Base-by-base conservation (phyloP, 1,140 invertebrate genomes). In the Temnothorax longispinosus region DNA sequence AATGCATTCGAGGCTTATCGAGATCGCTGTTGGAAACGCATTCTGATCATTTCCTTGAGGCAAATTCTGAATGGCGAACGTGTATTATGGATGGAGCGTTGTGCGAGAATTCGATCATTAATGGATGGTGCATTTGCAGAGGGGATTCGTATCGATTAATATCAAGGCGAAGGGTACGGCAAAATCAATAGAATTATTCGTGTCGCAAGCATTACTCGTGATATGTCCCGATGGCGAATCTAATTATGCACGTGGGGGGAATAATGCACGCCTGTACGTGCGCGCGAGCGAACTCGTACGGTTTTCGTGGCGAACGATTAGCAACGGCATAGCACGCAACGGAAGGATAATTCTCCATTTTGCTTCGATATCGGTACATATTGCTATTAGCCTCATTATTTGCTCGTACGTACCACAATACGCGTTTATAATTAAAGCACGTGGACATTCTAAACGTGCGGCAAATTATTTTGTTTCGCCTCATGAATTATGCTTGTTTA, bases 121-220 rank as follows among this genome's bases (percentile, higher is more conserved):
- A 93, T 93, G 91, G 89, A 90, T 81, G 89, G 38, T 77, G 90
- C 89, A 90, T 76, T 86, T 80, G 86, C 85, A 80, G 82, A 77
- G 52, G 62, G 21, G 90, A 84, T 90, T 90, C 81, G 62, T 91
- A 88, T 90, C 92, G 89, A 93, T 93, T 93, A 93, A 93, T 93
- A 93, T 92, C 90, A 78, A 69, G 72, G 85, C 50, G 76, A 72
- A 62, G 72, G 58, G 32, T 81, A 69, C 65, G 11, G 58, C 89
- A 81, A 89, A 91, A 85, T 88, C 87, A 89, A 93, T 92, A 91
- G 89, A 93, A 92, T 93, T 93, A 93, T 93, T 92, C 91, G 92
- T 90, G 84, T 74, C 85, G 87, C 72, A 86, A 87, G 89, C 87
- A 93, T 92, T 92, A 91, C 81, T 87, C 67, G 75, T 65, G 86